Conservation (phyloP, 2,888 invertebrate genomes). For the Microplitis deprimator region DNA sequence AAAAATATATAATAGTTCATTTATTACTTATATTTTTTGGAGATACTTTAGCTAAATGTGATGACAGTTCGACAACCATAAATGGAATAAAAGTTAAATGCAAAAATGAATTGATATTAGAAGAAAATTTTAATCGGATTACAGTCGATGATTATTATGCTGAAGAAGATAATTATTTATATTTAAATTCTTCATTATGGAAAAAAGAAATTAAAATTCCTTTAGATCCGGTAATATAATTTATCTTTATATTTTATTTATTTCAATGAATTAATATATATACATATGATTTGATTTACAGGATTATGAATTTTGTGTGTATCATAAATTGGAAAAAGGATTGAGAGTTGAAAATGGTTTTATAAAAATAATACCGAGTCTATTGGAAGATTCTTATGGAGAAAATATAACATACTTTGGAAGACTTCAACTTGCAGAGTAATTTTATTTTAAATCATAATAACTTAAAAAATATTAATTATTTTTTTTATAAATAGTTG, state of each 20-base stretch:
- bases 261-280: conserved; percentile 15
- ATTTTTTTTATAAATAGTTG: conserved; percentile 63
- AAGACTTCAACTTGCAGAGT: conserved; percentile 58
- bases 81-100: conserved; percentile 42
- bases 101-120: conserved; percentile 72
- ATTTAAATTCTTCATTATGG: conserved; percentile 55
- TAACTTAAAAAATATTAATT: not conserved
- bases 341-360: conserved; percentile 54
- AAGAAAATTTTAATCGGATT: conserved; percentile 75
- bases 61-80: conserved; percentile 43
- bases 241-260: not conserved
- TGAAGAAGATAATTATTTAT: conserved; percentile 15
- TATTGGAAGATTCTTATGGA: conserved; percentile 61
- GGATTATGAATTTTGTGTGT: conserved; percentile 68
- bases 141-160: conserved; percentile 8
- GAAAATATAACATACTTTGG: conserved; percentile 57
- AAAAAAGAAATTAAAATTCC: conserved; percentile 59
- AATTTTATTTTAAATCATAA: not conserved
- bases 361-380: conserved; percentile 58
- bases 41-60: conserved; percentile 25
- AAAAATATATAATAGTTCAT: not conserved
- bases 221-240: conserved; percentile 56
- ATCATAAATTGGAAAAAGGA: conserved; percentile 57
- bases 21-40: not conserved
- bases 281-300: conserved; percentile 41